Conservation (phyloP, 2,888 invertebrate species). For the Syrphus vitripennis region DNA sequence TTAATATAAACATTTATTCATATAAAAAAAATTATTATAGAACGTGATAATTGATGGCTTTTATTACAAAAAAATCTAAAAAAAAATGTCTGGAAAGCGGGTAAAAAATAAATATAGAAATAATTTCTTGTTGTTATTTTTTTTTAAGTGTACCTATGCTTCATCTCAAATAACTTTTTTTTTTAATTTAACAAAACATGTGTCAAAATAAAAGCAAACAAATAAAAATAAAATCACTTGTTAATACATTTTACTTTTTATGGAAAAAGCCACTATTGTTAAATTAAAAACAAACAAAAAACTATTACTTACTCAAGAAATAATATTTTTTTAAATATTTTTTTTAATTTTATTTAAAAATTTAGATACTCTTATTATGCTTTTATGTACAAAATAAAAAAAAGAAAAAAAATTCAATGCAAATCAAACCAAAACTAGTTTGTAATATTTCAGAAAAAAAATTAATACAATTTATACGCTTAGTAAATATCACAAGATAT, state of each 20-base stretch:
- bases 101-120: neutral
- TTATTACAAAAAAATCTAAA: conserved; percentile 13
- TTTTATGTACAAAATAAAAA: conserved; percentile 31
- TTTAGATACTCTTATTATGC: conserved; percentile 43
- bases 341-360: conserved; percentile 8
- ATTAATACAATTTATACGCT: conserved; percentile 60
- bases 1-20: neutral
- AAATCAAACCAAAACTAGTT: conserved; percentile 43
- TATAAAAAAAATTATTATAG: neutral
- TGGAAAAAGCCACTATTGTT: conserved; percentile 47
- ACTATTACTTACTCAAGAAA: conserved; percentile 49
- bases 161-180: neutral
- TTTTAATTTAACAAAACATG: conserved; percentile 44
- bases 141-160: conserved; percentile 34
- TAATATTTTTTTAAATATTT: conserved; percentile 40
- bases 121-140: conserved; percentile 14
- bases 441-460: conserved; percentile 31
- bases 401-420: neutral
- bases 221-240: conserved; percentile 43
- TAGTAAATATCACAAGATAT: conserved; percentile 62
- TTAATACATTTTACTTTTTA: conserved; percentile 50
- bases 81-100: neutral
- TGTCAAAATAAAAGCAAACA: conserved; percentile 65
- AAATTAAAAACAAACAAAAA: conserved; percentile 21
- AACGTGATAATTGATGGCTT: conserved; percentile 21